Evolutionary conservation across 2,113 vertebrate species (phyloP).

Genomic region (Lonchura striata): DNA sequence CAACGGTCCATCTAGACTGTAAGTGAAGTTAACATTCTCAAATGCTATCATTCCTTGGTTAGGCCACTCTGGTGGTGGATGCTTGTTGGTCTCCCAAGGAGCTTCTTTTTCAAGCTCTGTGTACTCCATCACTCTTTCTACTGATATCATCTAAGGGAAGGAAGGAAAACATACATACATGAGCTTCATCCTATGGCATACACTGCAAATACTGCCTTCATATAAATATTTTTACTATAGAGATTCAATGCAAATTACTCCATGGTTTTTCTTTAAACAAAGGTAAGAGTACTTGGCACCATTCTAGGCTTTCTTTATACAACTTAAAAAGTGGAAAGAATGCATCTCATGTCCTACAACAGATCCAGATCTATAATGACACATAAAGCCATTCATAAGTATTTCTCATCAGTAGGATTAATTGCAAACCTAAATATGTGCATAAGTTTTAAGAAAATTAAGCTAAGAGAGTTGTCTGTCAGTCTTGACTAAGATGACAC

Average conservation of each 20-base stretch:
- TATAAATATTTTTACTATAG: neutral
- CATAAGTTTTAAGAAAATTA: neutral
- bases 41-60: conserved; percentile 84
- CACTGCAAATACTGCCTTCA: neutral
- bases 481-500: neutral
- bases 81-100: conserved; percentile 84
- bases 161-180: neutral
- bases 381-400: neutral
- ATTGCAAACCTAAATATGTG: neutral
- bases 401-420: neutral
- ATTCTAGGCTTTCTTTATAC: neutral
- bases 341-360: neutral
- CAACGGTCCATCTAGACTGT: conserved; percentile 82
- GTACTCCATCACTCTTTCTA: conserved; percentile 92
- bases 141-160: conserved; percentile 89
- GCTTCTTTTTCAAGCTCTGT: conserved; percentile 92
- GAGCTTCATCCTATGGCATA: neutral
- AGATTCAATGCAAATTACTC: neutral
- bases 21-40: conserved; percentile 89
- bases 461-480: neutral
- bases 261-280: neutral
- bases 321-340: neutral
- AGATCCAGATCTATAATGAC: neutral
- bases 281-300: neutral
- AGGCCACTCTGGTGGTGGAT: conserved; percentile 85